Conservation (phyloP, 2,888 invertebrate species). For the Cheilosia vulpina region DNA sequence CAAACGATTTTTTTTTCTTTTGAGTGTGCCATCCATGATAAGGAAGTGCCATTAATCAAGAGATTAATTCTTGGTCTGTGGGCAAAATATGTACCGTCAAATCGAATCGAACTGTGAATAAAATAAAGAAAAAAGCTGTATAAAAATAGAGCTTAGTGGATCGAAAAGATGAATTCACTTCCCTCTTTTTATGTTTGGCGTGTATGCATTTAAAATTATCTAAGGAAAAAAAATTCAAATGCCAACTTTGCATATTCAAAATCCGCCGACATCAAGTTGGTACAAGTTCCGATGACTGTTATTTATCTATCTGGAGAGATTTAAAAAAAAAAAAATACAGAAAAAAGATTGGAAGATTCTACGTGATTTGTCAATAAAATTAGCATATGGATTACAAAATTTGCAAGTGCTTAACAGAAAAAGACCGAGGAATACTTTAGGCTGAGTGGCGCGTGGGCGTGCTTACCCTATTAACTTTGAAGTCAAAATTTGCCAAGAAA, state of each 20-base stretch:
- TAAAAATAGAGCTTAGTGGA: conserved; percentile 7
- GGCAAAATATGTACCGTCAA: conserved; percentile 9
- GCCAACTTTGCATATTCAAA: conserved; percentile 55
- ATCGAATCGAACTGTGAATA: conserved; percentile 19
- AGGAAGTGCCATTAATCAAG: conserved; percentile 55
- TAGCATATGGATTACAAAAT: conserved; percentile 41
- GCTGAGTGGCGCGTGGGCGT: too few species aligned
- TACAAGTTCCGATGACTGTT: conserved; percentile 10
- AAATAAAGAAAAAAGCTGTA: neutral
- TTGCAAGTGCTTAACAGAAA: conserved; percentile 22
- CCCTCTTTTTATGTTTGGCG: conserved; percentile 11
- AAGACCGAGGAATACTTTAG: neutral
- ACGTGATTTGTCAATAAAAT: conserved; percentile 37
- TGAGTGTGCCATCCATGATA: conserved; percentile 52
- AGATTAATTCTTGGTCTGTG: conserved; percentile 34
- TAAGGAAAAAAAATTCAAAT: conserved; percentile 15
- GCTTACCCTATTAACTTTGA: too few species aligned
- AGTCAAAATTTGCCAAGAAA: too few species aligned
- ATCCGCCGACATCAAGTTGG: conserved; percentile 24
- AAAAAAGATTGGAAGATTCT: neutral
- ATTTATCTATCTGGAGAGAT: conserved; percentile 10
- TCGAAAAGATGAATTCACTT: conserved; percentile 27
- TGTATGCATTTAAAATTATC: conserved; percentile 16
- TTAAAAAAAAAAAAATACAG: conserved; percentile 1
- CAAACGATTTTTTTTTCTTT: neutral